These are phyloP conservation scores for Poecilus cupreus DNA, from an alignment of 2,888 invertebrate species.

Conservation along the genomic window DNA sequence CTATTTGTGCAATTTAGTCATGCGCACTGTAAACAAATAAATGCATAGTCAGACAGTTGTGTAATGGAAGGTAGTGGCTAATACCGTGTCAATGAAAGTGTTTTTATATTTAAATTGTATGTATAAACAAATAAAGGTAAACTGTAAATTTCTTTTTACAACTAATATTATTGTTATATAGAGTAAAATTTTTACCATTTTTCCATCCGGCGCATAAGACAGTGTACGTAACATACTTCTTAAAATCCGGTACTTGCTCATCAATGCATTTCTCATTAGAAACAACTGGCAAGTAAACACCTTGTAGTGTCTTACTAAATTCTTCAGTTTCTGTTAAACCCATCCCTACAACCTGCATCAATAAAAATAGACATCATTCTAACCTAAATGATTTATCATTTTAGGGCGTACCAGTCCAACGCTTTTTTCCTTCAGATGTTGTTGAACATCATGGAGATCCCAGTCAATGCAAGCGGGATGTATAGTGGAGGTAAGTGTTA, in stretches of 20 bases:
- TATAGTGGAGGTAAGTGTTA: constrained; percentile 71
- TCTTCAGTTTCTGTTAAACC: constrained; percentile 77
- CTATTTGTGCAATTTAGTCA: no score
- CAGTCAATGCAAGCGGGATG: constrained; percentile 75
- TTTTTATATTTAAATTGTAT: no score
- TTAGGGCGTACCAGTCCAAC: constrained; percentile 65
- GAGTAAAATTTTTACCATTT: constrained; percentile 69
- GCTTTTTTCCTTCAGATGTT: constrained; percentile 63
- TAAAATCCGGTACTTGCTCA: constrained; percentile 73
- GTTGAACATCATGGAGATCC: constrained; percentile 65
- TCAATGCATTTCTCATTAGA: constrained; percentile 74
- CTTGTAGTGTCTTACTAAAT: constrained; percentile 73
- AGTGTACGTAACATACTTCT: constrained; percentile 76
- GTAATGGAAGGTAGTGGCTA: no score
- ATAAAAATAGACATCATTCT: background rate
- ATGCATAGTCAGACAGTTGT: no score
- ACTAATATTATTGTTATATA: no score
- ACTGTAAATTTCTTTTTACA: constrained; percentile 7
- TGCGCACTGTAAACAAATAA: no score
- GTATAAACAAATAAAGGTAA: background rate
- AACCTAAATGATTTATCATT: background rate
- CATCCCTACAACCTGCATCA: constrained; percentile 75
- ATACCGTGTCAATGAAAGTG: no score
- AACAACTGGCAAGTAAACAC: constrained; percentile 74
- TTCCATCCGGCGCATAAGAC: constrained; percentile 79